Evolutionary conservation across 2,797 vertebrate genomes (phyloP), one percentile per base, ranked within the genome.

Genomic region (Microctenopoma lineatum): DNA sequence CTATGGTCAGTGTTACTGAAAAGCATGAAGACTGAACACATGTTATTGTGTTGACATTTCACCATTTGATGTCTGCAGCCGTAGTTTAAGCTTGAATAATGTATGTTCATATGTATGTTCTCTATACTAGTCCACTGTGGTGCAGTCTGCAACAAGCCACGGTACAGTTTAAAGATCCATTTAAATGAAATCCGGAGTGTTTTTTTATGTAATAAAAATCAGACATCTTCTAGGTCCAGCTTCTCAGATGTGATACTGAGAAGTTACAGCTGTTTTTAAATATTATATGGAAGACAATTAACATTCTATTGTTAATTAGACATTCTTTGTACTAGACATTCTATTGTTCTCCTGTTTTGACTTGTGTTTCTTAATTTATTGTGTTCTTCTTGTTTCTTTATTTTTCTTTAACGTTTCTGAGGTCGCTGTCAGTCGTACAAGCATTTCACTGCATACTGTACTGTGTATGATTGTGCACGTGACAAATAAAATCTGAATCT

Each of bases 41-140:
- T 63, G 12, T 59, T 32, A 65, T 62, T 80, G 66, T 68, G 84
- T 79, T 75, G 67, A 73, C 55, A 15, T 55, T 57, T 77, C 66
- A 70, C 29, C 14, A 41, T 65, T 36, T 69, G 52, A 59, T 47
- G 55, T 18, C 5, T 57, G 39, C 25, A 73, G 56, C 45, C 12
- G 1, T 58, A 66, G 57, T 85, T 80, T 45, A 61, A 59, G 51
- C 56, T 5, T 57, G 50, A 77, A 34, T 59, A 38, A 68, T 52
- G 27, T 27, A 44, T 55, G 16, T 18, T 45, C 18, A 45, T 25
- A 25, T 7, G 27, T 46, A 21, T 42, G 15, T 48, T 32, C 1
- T 18, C 9, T 9, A 0, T 10, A 26, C 47, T 41, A n/a, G 10
- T 34, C 11, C 11, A 53, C 16, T 7, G 2, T 11, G 29, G 9